Conservation (phyloP, 2,113 vertebrate species). For the Pygoscelis antarcticus region DNA sequence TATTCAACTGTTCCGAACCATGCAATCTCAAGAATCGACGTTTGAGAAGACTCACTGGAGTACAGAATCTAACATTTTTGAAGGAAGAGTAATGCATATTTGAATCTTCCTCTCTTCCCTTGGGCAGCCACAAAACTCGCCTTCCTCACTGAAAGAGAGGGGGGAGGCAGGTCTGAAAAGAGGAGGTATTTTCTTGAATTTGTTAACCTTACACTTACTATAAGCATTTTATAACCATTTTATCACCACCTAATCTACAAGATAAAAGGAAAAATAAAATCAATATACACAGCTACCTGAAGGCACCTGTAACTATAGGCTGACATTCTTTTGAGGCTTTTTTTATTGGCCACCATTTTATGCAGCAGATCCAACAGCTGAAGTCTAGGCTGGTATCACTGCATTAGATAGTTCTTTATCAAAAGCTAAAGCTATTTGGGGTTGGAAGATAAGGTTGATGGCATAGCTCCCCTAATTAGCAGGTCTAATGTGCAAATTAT, state of each 20-base stretch:
- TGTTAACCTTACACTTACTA: neutral
- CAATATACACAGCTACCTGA: neutral
- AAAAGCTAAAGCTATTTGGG: slow-evolving; percentile 5
- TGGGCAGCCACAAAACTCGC: neutral
- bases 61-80: neutral
- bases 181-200: neutral
- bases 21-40: neutral
- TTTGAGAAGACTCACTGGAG: neutral
- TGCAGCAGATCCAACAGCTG: neutral
- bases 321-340: neutral
- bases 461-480: slow-evolving; percentile 55
- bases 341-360: neutral
- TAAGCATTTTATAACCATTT: neutral
- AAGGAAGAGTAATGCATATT: neutral
- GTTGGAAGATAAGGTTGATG: slow-evolving; percentile 49
- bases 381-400: neutral
- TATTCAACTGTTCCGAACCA: neutral
- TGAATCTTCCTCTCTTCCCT: neutral
- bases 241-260: neutral
- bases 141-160: fast-evolving
- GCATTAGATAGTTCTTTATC: slow-evolving; percentile 15
- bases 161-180: neutral
- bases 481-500: slow-evolving; percentile 69
- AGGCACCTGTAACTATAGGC: neutral
- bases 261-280: neutral